Percentiles rank a stretch among this genome's conserved stretches.
Evolutionary conservation across 2,797 vertebrate species (phyloP).

Genomic region (Xenopus petersii): DNA sequence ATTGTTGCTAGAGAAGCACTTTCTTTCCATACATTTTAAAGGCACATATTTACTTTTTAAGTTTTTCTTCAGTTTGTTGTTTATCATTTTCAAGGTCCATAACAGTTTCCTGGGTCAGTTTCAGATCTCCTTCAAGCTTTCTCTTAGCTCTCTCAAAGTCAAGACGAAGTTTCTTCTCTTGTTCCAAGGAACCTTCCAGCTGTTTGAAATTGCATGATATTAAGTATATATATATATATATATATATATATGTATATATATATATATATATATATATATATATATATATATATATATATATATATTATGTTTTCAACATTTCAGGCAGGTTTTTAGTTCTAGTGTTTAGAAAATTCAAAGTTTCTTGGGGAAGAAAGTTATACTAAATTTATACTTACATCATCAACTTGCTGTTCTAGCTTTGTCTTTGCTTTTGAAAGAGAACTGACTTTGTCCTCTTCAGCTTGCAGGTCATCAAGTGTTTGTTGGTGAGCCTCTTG

Average conservation of each 20-base stretch:
- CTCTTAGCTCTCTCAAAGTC: slow-evolving; percentile 80
- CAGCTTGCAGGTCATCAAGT: slow-evolving; percentile 14
- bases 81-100: slow-evolving; percentile 81
- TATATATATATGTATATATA: no score
- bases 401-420: slow-evolving; percentile 61
- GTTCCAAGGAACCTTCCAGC: slow-evolving; percentile 80
- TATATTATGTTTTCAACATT: background rate
- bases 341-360: no score
- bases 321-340: no score
- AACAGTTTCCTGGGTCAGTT: slow-evolving; percentile 77
- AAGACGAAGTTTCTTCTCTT: slow-evolving; percentile 79
- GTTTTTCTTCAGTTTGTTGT: slow-evolving; percentile 79
- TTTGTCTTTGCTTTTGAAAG: slow-evolving; percentile 67
- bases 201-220: slow-evolving; percentile 44
- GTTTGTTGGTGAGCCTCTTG: slow-evolving; percentile 11
- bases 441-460: slow-evolving; percentile 68
- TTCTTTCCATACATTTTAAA: background rate
- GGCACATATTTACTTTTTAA: slow-evolving; percentile 73
- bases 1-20: background rate
- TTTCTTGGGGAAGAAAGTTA: background rate
- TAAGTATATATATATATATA: no score
- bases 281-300: background rate
- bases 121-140: slow-evolving; percentile 82
- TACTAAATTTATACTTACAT: slow-evolving; percentile 47
- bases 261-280: background rate